These are phyloP conservation scores for Ailurus styani DNA, from an alignment of 2,113 vertebrate species.

Conservation along the genomic window DNA sequence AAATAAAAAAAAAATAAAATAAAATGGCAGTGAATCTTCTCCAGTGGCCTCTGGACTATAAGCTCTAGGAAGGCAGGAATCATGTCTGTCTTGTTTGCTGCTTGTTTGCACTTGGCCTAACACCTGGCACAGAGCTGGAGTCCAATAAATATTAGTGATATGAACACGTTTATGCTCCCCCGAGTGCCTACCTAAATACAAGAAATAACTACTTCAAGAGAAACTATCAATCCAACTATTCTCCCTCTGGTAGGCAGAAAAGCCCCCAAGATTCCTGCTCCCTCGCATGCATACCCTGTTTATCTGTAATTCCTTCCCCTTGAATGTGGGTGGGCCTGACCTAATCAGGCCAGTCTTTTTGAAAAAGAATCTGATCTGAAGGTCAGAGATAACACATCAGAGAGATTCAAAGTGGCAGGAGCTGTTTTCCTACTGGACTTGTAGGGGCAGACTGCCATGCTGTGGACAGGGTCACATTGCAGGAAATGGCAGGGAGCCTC, in stretches of 20 bases:
- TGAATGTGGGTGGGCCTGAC: neutral
- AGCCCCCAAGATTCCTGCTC: neutral
- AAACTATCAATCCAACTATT: neutral
- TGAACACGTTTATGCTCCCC: neutral
- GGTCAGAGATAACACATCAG: neutral
- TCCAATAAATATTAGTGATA: neutral
- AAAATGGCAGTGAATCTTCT: neutral
- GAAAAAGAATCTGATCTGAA: neutral
- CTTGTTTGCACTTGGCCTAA: neutral
- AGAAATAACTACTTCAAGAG: neutral
- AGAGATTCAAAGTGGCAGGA: neutral
- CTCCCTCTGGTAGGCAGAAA: neutral
- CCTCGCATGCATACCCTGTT: too few species aligned
- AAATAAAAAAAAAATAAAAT: neutral
- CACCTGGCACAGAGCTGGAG: neutral
- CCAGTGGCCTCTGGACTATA: neutral
- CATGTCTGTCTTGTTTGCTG: neutral
- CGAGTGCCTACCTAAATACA: neutral
- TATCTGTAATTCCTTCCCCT: neutral
- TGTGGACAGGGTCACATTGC: neutral
- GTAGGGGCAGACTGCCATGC: neutral
- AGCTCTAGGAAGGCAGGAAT: neutral
- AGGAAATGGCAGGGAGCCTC: neutral
- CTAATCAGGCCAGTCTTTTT: neutral
- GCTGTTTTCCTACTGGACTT: neutral